phyloP scores from a whole-genome alignment of 2,113 vertebrate species.

The Trochalopteron elliotii region DNA sequence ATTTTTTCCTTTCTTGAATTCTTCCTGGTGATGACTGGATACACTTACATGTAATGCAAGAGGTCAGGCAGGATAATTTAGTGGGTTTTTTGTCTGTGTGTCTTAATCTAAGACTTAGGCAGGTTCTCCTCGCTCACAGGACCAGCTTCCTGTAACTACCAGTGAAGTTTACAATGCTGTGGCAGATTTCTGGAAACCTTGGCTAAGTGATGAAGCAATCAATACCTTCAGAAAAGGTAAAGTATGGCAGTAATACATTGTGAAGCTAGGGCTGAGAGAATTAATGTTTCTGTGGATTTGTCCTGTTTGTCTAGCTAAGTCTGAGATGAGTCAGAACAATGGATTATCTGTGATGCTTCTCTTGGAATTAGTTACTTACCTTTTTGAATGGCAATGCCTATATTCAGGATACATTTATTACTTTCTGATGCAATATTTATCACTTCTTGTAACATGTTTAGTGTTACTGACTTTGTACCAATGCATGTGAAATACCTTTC shows the following conservation, averaged over 20 bases:
- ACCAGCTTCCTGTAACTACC: slow-evolving; percentile 82
- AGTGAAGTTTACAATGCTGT: slow-evolving; percentile 87
- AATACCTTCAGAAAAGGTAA: slow-evolving; percentile 86
- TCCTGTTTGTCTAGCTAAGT: neutral
- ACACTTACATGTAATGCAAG: neutral
- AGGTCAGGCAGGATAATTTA: neutral
- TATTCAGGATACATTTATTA: neutral
- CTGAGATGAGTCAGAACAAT: neutral
- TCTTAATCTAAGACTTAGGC: neutral
- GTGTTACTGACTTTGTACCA: neutral
- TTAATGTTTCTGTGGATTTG: neutral
- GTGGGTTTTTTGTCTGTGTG: neutral
- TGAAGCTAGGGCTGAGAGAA: neutral
- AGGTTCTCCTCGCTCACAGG: slow-evolving; percentile 73
- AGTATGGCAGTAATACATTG: neutral
- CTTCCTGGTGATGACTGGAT: neutral
- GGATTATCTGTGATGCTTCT: neutral
- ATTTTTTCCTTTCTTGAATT: neutral
- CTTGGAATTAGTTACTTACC: neutral
- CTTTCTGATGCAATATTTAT: neutral
- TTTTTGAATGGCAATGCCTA: neutral
- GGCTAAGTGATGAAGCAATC: slow-evolving; percentile 85
- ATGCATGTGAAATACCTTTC: neutral
- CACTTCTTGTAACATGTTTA: neutral
- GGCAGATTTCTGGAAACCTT: slow-evolving; percentile 86